These are phyloP conservation scores for Sitta carolinensis DNA, from an alignment of 2,797 vertebrate genomes.

Conservation along the genomic window DNA sequence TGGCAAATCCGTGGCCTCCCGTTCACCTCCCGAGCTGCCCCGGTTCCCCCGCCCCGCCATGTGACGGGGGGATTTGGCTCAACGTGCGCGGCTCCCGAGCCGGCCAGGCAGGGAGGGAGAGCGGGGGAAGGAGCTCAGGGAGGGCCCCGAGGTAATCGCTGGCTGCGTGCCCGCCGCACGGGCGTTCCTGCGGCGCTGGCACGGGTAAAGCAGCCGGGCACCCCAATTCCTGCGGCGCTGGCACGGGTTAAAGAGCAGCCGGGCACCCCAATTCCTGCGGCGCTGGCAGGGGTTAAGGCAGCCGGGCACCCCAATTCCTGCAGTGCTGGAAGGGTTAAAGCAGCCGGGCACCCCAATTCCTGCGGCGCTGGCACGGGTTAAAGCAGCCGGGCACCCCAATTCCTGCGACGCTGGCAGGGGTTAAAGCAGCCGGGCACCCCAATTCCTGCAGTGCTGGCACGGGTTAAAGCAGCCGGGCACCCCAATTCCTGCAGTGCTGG, in stretches of 20 bases:
- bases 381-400: no score
- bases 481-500: fast-evolving
- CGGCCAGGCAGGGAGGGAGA: no score
- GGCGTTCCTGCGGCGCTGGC: background rate
- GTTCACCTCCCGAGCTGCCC: conserved; percentile 35
- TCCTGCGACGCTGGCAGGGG: no score
- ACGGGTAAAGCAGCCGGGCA: background rate
- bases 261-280: fast-evolving
- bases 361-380: no score
- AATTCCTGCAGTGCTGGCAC: background rate
- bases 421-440: background rate
- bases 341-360: no score
- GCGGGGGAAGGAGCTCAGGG: background rate
- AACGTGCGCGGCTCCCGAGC: background rate
- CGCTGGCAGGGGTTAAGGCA: background rate
- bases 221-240: background rate
- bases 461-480: background rate
- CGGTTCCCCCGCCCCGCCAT: background rate
- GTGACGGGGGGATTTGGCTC: conserved; percentile 50
- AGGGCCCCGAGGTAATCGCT: background rate
- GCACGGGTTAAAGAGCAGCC: background rate
- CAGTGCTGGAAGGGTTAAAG: no score
- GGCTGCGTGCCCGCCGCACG: background rate
- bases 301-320: background rate
- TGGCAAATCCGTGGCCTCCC: conserved; percentile 26